Conservation (phyloP, 2,888 invertebrate species). For the Drosophila merina region DNA sequence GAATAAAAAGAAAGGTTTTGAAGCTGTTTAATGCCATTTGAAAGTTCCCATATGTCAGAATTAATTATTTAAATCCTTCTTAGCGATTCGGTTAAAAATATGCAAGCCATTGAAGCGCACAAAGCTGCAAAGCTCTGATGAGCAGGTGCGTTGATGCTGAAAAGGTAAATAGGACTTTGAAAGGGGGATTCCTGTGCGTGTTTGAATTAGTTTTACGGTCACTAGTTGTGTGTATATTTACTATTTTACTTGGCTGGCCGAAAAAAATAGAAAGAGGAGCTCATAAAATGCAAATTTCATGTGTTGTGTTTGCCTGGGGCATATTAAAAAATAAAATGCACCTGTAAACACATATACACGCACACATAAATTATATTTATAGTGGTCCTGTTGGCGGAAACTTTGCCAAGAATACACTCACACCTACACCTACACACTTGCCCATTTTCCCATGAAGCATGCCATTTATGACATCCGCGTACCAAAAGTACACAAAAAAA, state of each 20-base stretch:
- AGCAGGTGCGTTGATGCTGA: conserved; percentile 6
- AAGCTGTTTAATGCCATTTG: neutral
- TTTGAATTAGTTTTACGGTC: conserved; percentile 38
- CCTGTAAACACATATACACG: conserved; percentile 64
- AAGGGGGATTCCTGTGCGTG: conserved; percentile 11
- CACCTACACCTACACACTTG: conserved; percentile 27
- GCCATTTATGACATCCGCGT: conserved; percentile 78
- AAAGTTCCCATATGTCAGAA: neutral
- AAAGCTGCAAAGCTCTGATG: neutral
- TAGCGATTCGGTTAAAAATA: conserved; percentile 1
- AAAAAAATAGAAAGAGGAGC: conserved; percentile 22
- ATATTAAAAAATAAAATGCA: conserved; percentile 75
- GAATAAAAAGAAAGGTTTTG: no score
- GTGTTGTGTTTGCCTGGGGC: conserved; percentile 51
- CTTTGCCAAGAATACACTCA: conserved; percentile 35
- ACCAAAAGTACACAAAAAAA: conserved; percentile 35
- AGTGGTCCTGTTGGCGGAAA: conserved; percentile 52
- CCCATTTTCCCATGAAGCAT: conserved; percentile 57
- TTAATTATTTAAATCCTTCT: conserved; percentile 3
- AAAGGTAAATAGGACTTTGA: neutral
- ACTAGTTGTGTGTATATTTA: conserved; percentile 42
- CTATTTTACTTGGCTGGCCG: conserved; percentile 25
- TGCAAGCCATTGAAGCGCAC: conserved; percentile 5
- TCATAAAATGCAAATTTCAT: conserved; percentile 72
- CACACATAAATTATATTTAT: conserved; percentile 74